phyloP scores from a whole-genome alignment of 2,113 vertebrate genomes.

The Dicerorhinus sumatrensis region DNA sequence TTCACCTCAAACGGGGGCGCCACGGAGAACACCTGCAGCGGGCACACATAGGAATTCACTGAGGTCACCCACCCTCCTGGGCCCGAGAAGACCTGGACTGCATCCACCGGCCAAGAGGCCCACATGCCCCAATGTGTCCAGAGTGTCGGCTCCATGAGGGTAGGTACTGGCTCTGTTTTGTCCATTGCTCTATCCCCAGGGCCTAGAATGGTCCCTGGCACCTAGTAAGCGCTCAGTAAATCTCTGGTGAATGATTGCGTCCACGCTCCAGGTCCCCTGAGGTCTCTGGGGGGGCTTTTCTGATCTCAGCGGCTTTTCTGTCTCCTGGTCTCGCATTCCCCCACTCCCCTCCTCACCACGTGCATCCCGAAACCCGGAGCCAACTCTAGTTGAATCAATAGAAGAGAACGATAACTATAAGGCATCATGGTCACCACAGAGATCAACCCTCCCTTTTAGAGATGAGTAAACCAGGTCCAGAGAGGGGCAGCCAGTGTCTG shows the following conservation, averaged over 20 bases:
- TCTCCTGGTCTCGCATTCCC: background rate
- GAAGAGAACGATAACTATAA: background rate
- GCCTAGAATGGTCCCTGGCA: background rate
- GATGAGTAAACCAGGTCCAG: background rate
- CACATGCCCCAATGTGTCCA: background rate
- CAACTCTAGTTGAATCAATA: background rate
- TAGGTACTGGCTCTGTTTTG: background rate
- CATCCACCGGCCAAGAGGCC: background rate
- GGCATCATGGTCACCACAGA: background rate
- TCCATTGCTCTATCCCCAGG: background rate
- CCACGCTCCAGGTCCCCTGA: background rate
- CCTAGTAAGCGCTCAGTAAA: background rate
- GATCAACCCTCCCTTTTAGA: background rate
- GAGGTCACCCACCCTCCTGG: background rate
- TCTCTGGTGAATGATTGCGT: background rate
- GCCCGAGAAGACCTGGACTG: background rate
- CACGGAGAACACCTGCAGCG: slow-evolving; percentile 88
- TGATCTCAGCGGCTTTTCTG: background rate
- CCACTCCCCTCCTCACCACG: background rate
- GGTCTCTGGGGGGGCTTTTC: background rate
- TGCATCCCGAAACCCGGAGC: background rate
- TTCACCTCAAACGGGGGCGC: slow-evolving; percentile 89
- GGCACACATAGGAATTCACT: slow-evolving; percentile 73
- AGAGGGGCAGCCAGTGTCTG: background rate
- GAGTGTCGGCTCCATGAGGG: background rate